Evolutionary conservation across 2,113 vertebrate species (phyloP).

Genomic region (Etheostoma cragini): DNA sequence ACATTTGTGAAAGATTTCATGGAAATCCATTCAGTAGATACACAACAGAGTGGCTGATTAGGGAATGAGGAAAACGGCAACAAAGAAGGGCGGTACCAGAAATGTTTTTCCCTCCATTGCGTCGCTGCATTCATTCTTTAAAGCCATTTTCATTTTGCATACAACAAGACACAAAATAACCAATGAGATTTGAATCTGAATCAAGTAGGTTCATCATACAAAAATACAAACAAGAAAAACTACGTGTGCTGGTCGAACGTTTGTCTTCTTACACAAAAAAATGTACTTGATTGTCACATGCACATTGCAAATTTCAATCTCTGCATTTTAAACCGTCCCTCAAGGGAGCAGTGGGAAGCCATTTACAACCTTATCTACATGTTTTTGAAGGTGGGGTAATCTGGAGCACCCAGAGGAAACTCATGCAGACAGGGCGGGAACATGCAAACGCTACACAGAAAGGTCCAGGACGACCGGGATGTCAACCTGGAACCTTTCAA

Average conservation of each 20-base stretch:
- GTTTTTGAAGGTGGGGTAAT: too few species aligned
- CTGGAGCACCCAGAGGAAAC: too few species aligned
- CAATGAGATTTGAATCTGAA: not conserved
- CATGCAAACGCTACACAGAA: too few species aligned
- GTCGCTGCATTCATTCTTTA: not conserved
- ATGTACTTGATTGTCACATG: too few species aligned
- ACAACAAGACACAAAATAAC: not conserved
- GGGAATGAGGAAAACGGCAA: not conserved
- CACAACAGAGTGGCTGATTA: not conserved
- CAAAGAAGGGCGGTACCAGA: not conserved
- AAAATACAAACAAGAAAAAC: not conserved
- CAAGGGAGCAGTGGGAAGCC: too few species aligned
- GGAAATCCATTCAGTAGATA: not conserved
- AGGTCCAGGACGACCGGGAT: too few species aligned
- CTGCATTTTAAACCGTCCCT: too few species aligned
- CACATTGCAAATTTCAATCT: too few species aligned
- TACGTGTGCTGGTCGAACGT: not conserved
- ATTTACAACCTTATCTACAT: too few species aligned
- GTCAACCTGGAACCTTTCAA: too few species aligned
- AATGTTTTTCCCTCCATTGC: conserved; percentile 5
- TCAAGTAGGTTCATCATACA: not conserved
- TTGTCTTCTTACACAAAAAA: not conserved
- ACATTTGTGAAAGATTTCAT: not conserved
- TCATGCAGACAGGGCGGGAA: too few species aligned
- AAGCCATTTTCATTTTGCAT: not conserved